phyloP scores from a whole-genome alignment of 2,113 vertebrate species.

The Crypturellus undulatus region DNA sequence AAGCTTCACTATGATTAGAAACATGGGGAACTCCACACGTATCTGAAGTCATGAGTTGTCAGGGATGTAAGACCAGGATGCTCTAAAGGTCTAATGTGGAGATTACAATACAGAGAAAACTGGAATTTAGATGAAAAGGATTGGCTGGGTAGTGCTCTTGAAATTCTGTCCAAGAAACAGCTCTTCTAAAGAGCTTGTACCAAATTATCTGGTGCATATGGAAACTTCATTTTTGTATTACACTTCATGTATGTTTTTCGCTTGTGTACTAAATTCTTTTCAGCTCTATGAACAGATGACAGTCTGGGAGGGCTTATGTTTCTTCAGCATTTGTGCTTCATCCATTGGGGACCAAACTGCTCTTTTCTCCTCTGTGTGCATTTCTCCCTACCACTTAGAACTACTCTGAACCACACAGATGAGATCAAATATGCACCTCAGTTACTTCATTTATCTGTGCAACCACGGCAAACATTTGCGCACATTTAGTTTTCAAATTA shows the following conservation, averaged over 20 bases:
- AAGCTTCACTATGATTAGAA: too few relatives aligned
- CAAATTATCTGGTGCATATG: neutral
- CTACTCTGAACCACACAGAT: neutral
- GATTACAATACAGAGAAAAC: neutral
- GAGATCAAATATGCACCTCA: neutral
- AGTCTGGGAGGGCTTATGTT: accelerated
- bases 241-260: neutral
- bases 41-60: neutral
- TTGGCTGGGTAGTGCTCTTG: neutral
- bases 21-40: neutral
- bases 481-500: neutral
- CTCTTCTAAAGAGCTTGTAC: neutral
- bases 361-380: neutral
- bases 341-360: neutral
- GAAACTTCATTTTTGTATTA: neutral
- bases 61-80: neutral
- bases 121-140: neutral
- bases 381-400: neutral
- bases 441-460: neutral
- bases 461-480: neutral
- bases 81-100: neutral
- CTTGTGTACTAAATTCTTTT: neutral
- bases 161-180: neutral
- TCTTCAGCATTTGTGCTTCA: neutral
- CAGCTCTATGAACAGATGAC: neutral